These are phyloP conservation scores for Ispidina lecontei DNA, from an alignment of 2,797 vertebrate genomes.

Conservation along the genomic window DNA sequence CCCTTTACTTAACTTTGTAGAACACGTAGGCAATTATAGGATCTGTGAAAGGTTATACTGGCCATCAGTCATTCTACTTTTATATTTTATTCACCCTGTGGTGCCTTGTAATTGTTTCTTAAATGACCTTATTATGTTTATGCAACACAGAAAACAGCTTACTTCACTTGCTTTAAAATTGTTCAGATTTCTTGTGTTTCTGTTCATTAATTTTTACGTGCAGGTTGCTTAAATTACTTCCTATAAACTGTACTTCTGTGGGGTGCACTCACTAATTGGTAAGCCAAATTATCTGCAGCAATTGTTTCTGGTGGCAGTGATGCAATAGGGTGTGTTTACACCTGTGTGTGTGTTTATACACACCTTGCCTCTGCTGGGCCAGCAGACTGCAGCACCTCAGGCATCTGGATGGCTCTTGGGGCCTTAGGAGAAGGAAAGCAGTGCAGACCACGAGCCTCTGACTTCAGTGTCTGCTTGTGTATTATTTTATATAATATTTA, in stretches of 20 bases:
- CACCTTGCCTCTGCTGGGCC: not conserved
- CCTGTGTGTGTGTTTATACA: not conserved
- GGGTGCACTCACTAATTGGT: not conserved
- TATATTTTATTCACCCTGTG: conserved; percentile 52
- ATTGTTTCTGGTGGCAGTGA: not conserved
- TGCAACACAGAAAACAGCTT: conserved; percentile 63
- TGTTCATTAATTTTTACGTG: conserved; percentile 55
- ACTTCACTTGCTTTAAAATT: conserved; percentile 49
- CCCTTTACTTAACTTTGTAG: conserved; percentile 69
- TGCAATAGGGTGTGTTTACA: conserved; percentile 20
- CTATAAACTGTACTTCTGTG: conserved; percentile 46
- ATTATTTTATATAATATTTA: too few species aligned
- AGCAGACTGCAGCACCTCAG: accelerated
- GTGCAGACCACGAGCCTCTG: not conserved
- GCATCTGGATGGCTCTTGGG: not conserved
- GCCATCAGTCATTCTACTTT: conserved; percentile 52
- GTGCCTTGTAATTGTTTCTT: conserved; percentile 72
- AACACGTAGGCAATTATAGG: conserved; percentile 51
- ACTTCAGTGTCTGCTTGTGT: not conserved
- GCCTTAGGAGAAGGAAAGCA: not conserved
- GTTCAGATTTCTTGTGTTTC: conserved; percentile 45
- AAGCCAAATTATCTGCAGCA: not conserved
- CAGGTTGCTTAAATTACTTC: conserved; percentile 55
- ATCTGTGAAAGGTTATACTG: conserved; percentile 46
- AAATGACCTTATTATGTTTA: conserved; percentile 74